Conservation (phyloP, 2,113 vertebrate species). For the Lota lota region DNA sequence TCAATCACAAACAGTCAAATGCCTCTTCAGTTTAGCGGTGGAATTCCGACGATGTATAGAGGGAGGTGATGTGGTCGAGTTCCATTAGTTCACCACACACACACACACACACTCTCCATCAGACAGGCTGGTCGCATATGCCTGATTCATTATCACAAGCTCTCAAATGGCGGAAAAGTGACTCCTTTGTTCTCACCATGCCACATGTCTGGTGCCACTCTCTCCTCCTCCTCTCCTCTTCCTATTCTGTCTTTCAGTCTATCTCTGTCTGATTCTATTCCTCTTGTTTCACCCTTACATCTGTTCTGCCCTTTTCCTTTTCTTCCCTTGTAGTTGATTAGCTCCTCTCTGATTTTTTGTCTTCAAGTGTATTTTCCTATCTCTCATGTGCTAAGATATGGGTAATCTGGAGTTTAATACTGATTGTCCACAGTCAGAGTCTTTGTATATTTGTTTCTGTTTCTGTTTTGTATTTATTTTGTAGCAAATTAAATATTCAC, state of each 20-base stretch:
- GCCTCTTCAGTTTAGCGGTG: too few relatives aligned
- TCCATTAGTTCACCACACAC: background rate
- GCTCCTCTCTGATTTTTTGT: background rate
- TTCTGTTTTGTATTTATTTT: background rate
- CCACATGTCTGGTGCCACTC: constrained; percentile 3
- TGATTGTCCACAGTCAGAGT: background rate
- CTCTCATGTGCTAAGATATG: too few relatives aligned
- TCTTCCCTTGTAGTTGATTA: constrained; percentile 29
- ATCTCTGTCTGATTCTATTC: constrained; percentile 6
- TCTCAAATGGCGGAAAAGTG: constrained; percentile 39
- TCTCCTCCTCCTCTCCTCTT: background rate
- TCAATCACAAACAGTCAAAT: too few relatives aligned
- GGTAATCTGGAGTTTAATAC: too few relatives aligned
- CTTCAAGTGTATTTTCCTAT: background rate
- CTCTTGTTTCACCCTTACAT: background rate
- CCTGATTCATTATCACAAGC: constrained; percentile 39
- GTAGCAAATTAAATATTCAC: too few relatives aligned
- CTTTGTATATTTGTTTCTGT: background rate
- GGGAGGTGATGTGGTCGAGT: too few relatives aligned
- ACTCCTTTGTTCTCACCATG: constrained; percentile 49
- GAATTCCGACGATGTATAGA: too few relatives aligned
- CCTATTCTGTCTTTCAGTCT: background rate
- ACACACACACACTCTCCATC: background rate
- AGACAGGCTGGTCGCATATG: constrained; percentile 11
- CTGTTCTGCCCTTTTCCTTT: background rate